Evolutionary conservation across 2,113 vertebrate genomes (phyloP).

Genomic region (Cricetomys ansorgei): DNA sequence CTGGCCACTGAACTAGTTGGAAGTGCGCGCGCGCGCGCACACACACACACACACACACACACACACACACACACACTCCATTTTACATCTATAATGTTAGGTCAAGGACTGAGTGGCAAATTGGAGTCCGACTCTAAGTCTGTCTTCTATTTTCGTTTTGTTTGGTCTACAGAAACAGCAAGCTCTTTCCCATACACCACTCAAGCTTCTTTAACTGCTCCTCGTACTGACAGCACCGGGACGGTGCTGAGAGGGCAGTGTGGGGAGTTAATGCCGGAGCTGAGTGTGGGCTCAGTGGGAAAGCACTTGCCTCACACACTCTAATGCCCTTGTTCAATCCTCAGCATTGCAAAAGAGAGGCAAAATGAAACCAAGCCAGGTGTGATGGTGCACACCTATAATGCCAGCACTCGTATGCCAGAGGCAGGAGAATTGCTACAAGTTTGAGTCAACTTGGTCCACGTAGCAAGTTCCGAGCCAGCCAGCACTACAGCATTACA

Average conservation of each 20-base stretch:
- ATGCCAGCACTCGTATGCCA: neutral
- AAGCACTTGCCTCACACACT: neutral
- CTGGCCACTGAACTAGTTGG: neutral
- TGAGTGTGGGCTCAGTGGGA: neutral
- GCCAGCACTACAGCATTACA: neutral
- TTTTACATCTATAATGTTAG: neutral
- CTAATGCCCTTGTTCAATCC: neutral
- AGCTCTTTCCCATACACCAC: neutral
- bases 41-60: neutral
- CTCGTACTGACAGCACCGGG: neutral
- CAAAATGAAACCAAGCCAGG: neutral
- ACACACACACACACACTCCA: neutral
- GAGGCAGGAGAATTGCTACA: neutral
- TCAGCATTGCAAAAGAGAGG: neutral
- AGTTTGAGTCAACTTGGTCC: neutral
- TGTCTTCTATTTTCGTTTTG: neutral
- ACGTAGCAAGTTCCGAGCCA: neutral
- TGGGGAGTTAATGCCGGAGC: neutral
- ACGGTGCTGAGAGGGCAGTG: neutral
- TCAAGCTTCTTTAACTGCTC: neutral
- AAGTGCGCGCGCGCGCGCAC: too few relatives aligned
- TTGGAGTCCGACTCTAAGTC: neutral
- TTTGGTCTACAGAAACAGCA: neutral
- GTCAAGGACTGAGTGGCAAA: conserved; percentile 1
- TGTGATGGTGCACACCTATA: neutral